These are phyloP conservation scores for Homalodisca vitripennis DNA, from an alignment of 1,140 invertebrate species.

Conservation along the genomic window DNA sequence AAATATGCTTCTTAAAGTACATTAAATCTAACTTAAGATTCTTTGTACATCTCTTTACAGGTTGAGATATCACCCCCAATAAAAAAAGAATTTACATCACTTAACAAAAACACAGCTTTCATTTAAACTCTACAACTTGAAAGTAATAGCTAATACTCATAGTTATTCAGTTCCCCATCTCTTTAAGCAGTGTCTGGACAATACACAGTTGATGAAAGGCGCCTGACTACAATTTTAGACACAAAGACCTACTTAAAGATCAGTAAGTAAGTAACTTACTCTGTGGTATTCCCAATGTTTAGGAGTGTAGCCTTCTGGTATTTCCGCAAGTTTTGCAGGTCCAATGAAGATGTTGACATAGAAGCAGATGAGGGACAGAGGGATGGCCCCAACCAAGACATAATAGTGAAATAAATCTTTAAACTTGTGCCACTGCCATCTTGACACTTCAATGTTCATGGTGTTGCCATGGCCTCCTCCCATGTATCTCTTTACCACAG, in stretches of 20 bases:
- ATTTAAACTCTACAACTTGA: neutral
- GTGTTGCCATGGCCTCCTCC: slow-evolving; percentile 22
- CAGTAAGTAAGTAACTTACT: slow-evolving; percentile 49
- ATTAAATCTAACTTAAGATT: no score
- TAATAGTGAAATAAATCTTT: slow-evolving; percentile 87
- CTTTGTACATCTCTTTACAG: no score
- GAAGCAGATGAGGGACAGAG: slow-evolving; percentile 62
- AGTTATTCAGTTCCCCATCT: neutral
- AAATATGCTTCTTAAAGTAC: no score
- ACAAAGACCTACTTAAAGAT: neutral
- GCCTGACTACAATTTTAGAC: neutral
- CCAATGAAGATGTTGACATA: slow-evolving; percentile 81
- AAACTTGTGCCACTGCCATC: slow-evolving; percentile 51
- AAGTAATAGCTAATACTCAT: neutral
- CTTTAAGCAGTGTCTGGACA: neutral
- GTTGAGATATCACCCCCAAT: no score
- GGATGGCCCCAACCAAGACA: slow-evolving; percentile 70
- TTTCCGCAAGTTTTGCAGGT: slow-evolving; percentile 73
- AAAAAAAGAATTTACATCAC: neutral
- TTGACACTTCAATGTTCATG: slow-evolving; percentile 36
- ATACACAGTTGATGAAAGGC: neutral
- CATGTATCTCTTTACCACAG: neutral
- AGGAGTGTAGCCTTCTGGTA: slow-evolving; percentile 80
- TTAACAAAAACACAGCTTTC: neutral
- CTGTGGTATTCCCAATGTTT: slow-evolving; percentile 84